Conservation (phyloP, 1,140 invertebrate species). For the Delia radicum region DNA sequence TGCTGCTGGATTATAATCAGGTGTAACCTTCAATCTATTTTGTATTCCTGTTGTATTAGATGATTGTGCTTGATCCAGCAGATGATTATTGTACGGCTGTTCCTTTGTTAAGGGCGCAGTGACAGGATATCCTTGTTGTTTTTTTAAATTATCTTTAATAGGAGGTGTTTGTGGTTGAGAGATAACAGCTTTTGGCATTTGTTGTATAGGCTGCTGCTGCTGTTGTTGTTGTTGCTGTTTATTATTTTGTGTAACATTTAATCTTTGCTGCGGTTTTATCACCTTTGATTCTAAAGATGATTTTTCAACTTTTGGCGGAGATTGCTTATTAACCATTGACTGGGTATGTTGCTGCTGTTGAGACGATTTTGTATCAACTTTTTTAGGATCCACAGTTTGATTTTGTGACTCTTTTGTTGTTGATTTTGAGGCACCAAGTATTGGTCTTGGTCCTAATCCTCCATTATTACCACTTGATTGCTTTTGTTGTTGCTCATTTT, state of each 20-base stretch:
- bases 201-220: not conserved
- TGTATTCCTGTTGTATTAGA: not conserved
- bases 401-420: not conserved
- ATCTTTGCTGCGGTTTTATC: not conserved
- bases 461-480: conserved; percentile 18
- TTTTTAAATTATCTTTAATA: too few relatives aligned
- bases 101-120: not conserved
- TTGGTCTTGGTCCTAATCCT: conserved; percentile 18
- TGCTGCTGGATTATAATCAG: not conserved
- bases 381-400: not conserved
- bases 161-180: not conserved
- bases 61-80: not conserved
- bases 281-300: not conserved
- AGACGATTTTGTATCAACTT: not conserved
- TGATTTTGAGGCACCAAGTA: conserved; percentile 20
- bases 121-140: too few relatives aligned
- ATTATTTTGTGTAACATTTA: not conserved
- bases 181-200: not conserved
- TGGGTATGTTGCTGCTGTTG: not conserved
- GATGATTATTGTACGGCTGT: not conserved
- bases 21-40: not conserved
- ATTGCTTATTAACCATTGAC: not conserved
- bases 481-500: conserved; percentile 7
- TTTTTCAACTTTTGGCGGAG: not conserved
- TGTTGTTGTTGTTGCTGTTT: not conserved